A percentile compares a stretch with the other conserved stretches of the same genome.
phyloP scores from a whole-genome alignment of 1,140 invertebrate species.

The Zaprionus kolodkinae region DNA sequence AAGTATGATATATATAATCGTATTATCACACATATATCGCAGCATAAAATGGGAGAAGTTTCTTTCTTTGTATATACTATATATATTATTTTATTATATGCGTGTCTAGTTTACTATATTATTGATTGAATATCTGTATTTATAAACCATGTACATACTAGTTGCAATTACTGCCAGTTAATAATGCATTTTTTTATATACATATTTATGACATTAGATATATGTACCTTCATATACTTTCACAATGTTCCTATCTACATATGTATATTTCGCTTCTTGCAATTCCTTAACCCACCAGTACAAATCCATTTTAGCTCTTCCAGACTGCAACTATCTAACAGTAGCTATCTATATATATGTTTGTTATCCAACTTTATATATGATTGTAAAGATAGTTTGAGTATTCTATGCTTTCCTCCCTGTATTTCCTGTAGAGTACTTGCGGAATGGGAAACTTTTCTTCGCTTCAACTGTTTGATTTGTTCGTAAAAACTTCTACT shows the following conservation, averaged over 20 bases:
- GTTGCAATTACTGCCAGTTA: slow-evolving; percentile 2
- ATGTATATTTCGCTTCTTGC: not conserved
- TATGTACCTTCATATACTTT: slow-evolving; percentile 21
- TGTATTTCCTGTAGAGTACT: slow-evolving; percentile 7
- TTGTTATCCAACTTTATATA: not conserved
- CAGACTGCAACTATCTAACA: not conserved
- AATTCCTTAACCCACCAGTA: slow-evolving; percentile 15
- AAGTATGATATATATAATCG: slow-evolving; percentile 31
- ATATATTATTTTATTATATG: slow-evolving; percentile 10
- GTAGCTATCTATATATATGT: not conserved
- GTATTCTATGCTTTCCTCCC: not conserved
- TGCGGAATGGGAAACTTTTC: not conserved
- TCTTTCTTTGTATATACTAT: slow-evolving; percentile 1
- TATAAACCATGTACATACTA: slow-evolving; percentile 39
- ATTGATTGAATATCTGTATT: slow-evolving; percentile 6
- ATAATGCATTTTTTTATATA: slow-evolving; percentile 5
- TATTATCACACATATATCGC: not conserved
- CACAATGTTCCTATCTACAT: slow-evolving; percentile 29
- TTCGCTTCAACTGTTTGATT: not conserved
- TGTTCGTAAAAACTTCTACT: slow-evolving; percentile 32
- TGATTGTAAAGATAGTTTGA: not conserved
- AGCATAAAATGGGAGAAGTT: not conserved
- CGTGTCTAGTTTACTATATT: slow-evolving; percentile 7
- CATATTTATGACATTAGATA: not conserved
- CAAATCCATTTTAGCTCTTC: slow-evolving; percentile 15